These are phyloP conservation scores for Prorops nasuta DNA, from an alignment of 1,140 invertebrate species.

Conservation along the genomic window DNA sequence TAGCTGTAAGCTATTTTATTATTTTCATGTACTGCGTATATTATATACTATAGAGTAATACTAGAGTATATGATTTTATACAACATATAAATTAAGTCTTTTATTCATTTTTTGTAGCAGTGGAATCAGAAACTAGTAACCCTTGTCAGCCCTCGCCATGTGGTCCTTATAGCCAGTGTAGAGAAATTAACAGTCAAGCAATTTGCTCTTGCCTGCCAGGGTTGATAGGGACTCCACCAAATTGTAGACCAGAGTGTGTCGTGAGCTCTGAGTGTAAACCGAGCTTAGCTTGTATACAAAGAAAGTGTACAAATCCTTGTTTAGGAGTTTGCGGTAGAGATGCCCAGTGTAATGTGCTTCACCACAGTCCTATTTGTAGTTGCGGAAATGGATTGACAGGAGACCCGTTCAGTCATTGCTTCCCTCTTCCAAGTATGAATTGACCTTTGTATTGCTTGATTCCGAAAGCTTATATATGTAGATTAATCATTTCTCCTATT, in stretches of 20 bases:
- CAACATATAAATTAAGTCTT: neutral
- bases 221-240: constrained; percentile 64
- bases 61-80: constrained; percentile 1
- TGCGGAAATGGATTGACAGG: constrained; percentile 62
- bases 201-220: constrained; percentile 63
- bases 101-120: constrained; percentile 16
- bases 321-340: constrained; percentile 65
- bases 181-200: constrained; percentile 57
- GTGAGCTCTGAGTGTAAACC: constrained; percentile 64
- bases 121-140: no score
- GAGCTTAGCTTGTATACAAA: constrained; percentile 62
- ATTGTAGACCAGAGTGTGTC: constrained; percentile 65
- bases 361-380: constrained; percentile 64
- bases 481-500: no score
- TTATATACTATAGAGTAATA: no score
- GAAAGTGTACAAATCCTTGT: constrained; percentile 66
- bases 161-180: constrained; percentile 71
- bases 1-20: constrained; percentile 1
- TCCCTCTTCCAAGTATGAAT: constrained; percentile 59
- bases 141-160: constrained; percentile 69
- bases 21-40: no score
- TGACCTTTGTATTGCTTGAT: no score
- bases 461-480: no score
- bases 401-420: constrained; percentile 63
- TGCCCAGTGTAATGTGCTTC: constrained; percentile 62